Conservation (phyloP, 2,888 invertebrate genomes). For the Halictus ligatus region DNA sequence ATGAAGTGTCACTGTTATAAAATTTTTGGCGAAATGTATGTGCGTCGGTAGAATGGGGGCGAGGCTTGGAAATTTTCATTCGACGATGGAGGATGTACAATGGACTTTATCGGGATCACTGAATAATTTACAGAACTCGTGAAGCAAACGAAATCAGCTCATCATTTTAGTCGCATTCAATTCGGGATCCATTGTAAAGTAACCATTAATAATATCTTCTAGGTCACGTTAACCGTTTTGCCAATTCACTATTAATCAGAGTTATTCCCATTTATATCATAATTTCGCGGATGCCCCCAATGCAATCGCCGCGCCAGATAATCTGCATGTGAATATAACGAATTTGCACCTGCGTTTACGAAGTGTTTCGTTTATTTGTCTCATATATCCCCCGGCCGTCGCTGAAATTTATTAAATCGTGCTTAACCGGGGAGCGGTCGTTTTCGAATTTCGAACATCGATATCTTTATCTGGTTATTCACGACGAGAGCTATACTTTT, state of each 20-base stretch:
- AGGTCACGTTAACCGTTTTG: slow-evolving; percentile 62
- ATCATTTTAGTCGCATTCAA: slow-evolving; percentile 56
- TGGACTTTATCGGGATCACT: slow-evolving; percentile 46
- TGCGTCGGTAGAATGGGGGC: neutral
- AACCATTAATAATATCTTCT: slow-evolving; percentile 65
- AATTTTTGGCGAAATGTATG: slow-evolving; percentile 22
- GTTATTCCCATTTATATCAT: slow-evolving; percentile 69
- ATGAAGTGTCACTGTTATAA: neutral
- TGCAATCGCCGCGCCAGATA: slow-evolving; percentile 54
- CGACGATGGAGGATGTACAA: slow-evolving; percentile 25
- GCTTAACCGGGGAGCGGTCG: slow-evolving; percentile 4
- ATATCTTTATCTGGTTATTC: slow-evolving; percentile 14
- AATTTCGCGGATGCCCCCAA: slow-evolving; percentile 57
- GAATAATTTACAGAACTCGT: slow-evolving; percentile 51
- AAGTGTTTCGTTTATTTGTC: slow-evolving; percentile 48
- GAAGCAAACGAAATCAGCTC: slow-evolving; percentile 53
- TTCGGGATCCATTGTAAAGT: slow-evolving; percentile 61
- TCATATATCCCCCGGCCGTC: neutral
- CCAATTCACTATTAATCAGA: slow-evolving; percentile 65
- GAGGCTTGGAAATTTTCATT: slow-evolving; percentile 17
- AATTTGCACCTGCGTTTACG: slow-evolving; percentile 61
- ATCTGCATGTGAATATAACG: slow-evolving; percentile 69
- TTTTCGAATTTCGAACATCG: neutral
- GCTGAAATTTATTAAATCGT: slow-evolving; percentile 48
- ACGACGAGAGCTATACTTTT: neutral